Conservation (phyloP, 2,797 vertebrate species). For the Heliangelus exortis region DNA sequence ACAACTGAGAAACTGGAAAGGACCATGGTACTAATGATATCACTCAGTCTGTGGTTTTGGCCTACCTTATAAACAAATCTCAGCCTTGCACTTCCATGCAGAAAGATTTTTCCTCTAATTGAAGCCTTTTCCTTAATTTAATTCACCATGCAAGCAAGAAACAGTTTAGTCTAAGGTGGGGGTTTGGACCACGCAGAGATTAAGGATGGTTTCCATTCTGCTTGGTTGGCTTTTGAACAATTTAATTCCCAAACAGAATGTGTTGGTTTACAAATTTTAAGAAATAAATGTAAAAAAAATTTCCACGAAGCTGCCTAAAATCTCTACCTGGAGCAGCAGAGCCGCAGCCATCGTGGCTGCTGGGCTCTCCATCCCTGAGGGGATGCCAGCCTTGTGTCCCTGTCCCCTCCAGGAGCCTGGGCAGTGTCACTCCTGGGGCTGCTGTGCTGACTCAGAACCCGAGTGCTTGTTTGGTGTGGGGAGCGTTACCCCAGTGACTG, state of each 20-base stretch:
- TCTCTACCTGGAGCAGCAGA: not conserved
- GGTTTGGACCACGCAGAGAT: not conserved
- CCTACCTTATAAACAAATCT: not conserved
- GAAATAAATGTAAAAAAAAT: not conserved
- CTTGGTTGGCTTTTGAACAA: not conserved
- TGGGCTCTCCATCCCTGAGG: not conserved
- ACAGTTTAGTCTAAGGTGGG: not conserved
- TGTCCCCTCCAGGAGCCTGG: not conserved
- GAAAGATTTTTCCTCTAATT: not conserved
- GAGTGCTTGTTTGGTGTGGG: constrained; percentile 19
- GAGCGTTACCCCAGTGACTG: not conserved
- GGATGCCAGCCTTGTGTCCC: not conserved
- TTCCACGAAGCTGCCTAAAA: not conserved
- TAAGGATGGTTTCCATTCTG: not conserved
- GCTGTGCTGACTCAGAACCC: constrained; percentile 42
- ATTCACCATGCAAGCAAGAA: not conserved
- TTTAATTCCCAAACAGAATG: not conserved
- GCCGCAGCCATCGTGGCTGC: not conserved
- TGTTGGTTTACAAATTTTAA: not conserved
- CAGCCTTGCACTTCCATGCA: not conserved
- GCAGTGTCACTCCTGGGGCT: not conserved
- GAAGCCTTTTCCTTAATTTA: not conserved
- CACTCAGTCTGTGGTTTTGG: not conserved
- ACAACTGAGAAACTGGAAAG: not conserved
- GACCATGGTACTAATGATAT: not conserved